Evolutionary conservation across 1,140 invertebrate genomes (phyloP), one percentile per base, ranked within the genome.

Genomic region (Nautilus pompilius): DNA sequence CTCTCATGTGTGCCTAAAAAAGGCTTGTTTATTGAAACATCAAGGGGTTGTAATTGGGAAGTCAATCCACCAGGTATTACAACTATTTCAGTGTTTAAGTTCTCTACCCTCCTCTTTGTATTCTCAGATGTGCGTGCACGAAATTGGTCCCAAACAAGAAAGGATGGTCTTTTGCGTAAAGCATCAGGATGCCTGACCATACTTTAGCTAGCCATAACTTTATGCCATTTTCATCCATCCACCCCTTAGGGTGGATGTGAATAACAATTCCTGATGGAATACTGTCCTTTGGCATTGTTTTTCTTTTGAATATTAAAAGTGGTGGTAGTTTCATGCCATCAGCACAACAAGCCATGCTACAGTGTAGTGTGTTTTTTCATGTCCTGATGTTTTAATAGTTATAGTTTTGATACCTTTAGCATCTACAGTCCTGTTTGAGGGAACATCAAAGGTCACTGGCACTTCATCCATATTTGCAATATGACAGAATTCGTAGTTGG

Each of bases 281-380:
- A 49, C 68, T 65, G 28, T 65, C 41, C 36, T 62, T 66, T 36
- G 62, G 66, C 36, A 72, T 58, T 26, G 45, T 63, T 49, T 69
- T 74, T 29, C 65, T 32, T 45, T 72, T 79, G 29, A 79, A 78
- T 36, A 79, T 73, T 10, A 79, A 28, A 58, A 73, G 69, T 0
- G 10, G 72, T 67, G 68, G 72, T 13, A 72, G 49, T 51, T 72
- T 73, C 24, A 51, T 64, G 8, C 74, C 70, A 32, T 67, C 67
- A 13, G 65, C 66, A 20, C 64, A 30, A 56, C 48, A 70, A 17
- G 20, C 22, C n/a, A 66, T 13, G 63, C 51, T 3, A 64, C 60
- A 6, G 63, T 71, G 45, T 66, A 70, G 30, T 51, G 53, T 6
- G 24, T 30, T 30, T 67, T 70, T 57, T 71, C 69, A 61, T 29